Evolutionary conservation across 2,888 invertebrate genomes (phyloP).

Genomic region (Caenorhabditis wallacei): DNA sequence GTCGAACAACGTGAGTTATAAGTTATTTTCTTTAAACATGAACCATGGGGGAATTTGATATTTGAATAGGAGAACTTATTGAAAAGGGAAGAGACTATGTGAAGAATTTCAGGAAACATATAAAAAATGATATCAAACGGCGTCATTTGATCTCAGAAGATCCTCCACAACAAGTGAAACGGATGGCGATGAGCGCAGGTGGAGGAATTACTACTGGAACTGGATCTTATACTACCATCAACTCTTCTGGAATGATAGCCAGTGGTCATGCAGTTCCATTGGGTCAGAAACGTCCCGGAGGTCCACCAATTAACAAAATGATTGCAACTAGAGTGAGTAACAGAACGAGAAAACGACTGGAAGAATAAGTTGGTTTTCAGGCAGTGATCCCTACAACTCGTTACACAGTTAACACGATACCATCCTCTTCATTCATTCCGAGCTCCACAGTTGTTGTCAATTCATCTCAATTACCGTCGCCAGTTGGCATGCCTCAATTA

Average conservation of each 20-base stretch:
- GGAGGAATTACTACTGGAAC: neutral
- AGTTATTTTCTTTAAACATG: too few relatives aligned
- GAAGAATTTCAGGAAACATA: conserved; percentile 70
- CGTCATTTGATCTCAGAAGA: conserved; percentile 64
- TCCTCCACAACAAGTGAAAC: conserved; percentile 23
- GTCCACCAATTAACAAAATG: conserved; percentile 45
- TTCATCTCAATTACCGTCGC: conserved; percentile 4
- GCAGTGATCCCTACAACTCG: conserved; percentile 38
- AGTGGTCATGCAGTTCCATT: conserved; percentile 47
- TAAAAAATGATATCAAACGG: conserved; percentile 76
- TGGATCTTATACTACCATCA: conserved; percentile 19
- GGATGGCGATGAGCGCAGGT: conserved; percentile 35
- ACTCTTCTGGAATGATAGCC: conserved; percentile 21
- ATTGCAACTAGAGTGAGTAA: conserved; percentile 47
- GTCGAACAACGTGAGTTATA: conserved; percentile 75
- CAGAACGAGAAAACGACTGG: neutral
- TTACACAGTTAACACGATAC: conserved; percentile 32
- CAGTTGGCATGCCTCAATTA: conserved; percentile 53
- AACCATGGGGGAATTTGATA: too few relatives aligned
- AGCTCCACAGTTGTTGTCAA: conserved; percentile 18
- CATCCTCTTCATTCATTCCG: conserved; percentile 1
- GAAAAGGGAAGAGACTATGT: too few relatives aligned
- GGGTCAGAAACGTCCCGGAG: conserved; percentile 36
- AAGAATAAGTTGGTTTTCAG: conserved; percentile 24
- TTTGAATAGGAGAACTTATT: too few relatives aligned